Evolutionary conservation across 2,888 invertebrate species (phyloP).

Genomic region (Conistra vaccinii): DNA sequence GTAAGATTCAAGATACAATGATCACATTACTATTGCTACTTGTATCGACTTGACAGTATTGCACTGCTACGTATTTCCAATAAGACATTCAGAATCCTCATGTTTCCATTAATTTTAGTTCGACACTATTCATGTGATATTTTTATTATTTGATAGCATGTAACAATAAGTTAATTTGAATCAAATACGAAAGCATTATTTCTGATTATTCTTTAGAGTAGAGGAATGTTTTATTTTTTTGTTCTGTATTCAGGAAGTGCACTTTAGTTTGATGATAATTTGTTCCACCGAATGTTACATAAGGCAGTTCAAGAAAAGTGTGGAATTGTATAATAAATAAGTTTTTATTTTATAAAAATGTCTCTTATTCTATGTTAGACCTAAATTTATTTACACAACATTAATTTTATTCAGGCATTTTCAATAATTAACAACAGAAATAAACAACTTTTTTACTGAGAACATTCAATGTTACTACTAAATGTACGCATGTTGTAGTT

Average conservation of each 20-base stretch:
- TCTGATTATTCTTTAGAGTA: slow-evolving; percentile 50
- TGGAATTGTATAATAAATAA: slow-evolving; percentile 85
- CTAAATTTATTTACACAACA: slow-evolving; percentile 84
- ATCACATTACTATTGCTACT: slow-evolving; percentile 6
- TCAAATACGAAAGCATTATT: slow-evolving; percentile 51
- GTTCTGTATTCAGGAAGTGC: slow-evolving; percentile 59
- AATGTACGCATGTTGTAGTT: slow-evolving; percentile 33
- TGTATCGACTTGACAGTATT: slow-evolving; percentile 36
- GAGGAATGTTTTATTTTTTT: slow-evolving; percentile 65
- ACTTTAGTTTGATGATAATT: slow-evolving; percentile 64
- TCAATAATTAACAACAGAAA: slow-evolving; percentile 65
- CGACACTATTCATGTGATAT: slow-evolving; percentile 70
- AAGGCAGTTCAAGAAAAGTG: slow-evolving; percentile 49
- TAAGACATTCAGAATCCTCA: slow-evolving; percentile 50
- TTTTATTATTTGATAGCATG: slow-evolving; percentile 60
- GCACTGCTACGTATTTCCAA: slow-evolving; percentile 27
- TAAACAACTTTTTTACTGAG: slow-evolving; percentile 46
- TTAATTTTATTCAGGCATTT: slow-evolving; percentile 67
- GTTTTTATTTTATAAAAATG: slow-evolving; percentile 83
- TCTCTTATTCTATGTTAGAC: slow-evolving; percentile 81
- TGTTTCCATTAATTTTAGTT: slow-evolving; percentile 65
- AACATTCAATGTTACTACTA: slow-evolving; percentile 28
- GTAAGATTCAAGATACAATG: slow-evolving; percentile 7
- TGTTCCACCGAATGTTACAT: slow-evolving; percentile 64
- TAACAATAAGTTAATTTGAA: slow-evolving; percentile 58